Base-by-base conservation (phyloP, 2,888 invertebrate genomes). In the Tupiocoris notatus region DNA sequence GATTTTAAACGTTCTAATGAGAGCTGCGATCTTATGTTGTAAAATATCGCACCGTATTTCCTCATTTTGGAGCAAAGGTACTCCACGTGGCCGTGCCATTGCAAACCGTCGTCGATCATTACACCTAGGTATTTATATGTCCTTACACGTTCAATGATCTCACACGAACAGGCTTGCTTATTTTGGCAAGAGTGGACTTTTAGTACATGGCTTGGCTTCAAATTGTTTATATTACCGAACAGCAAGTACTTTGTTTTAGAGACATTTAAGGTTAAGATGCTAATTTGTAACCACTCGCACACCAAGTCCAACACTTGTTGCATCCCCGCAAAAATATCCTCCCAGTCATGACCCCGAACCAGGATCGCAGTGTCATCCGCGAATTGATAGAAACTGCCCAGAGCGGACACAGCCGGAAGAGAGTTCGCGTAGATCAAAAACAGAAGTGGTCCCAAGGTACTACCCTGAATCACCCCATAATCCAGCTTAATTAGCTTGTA, bases 391-490 rank as follows among this genome's bases (percentile, higher is more conserved):
- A 24, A 2, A 1, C n/a, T 23, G 16, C 17, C 64, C 24, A n/a
- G 25, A 2, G 6, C n/a, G 24, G n/a, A 23, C 7, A 64, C 64
- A n/a, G 22, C 24, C 24, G 64, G 25, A 1, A 64, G 3, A 64
- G 64, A 64, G n/a, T 64, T 64, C 1, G 25, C 25, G 24, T 64
- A 64, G 25, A 64, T 64, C 6, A 64, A 25, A 25, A 64, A 64
- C 17, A 64, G n/a, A 24, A n/a, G 1, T n/a, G 64, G 64, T 6
- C 64, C 64, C n/a, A 64, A 64, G 16, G 65, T 25, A n/a, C 65
- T 25, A 1, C 65, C 65, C 65, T 65, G 65, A n/a, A 65, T 65
- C 17, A 65, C 65, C 12, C 25, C 65, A 25, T 65, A 67, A 3
- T 56, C 56, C 56, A 67, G 18, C 1, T n/a, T n/a, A n/a, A n/a